phyloP scores from a whole-genome alignment of 2,113 vertebrate species.

The Gopherus flavomarginatus region DNA sequence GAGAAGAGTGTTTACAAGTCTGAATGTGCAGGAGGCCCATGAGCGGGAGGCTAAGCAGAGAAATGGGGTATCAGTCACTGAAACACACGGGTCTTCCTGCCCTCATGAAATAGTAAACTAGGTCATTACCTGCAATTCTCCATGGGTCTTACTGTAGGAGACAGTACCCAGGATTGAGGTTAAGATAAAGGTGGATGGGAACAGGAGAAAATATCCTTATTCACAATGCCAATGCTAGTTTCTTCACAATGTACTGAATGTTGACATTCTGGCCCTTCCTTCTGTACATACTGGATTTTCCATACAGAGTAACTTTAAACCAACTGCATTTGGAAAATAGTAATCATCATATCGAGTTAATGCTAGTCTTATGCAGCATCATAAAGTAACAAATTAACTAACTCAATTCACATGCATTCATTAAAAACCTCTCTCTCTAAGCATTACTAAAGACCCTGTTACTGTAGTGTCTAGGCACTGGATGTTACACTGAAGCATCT shows the following conservation, averaged over 20 bases:
- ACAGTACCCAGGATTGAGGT: not conserved
- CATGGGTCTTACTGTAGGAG: not conserved
- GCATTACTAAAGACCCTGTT: not conserved
- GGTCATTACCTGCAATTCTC: not conserved
- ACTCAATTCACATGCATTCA: not conserved
- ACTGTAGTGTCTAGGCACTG: not conserved
- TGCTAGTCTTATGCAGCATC: not conserved
- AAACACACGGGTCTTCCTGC: not conserved
- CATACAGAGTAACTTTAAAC: not conserved
- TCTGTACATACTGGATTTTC: not conserved
- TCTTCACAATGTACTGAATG: not conserved
- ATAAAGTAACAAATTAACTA: not conserved
- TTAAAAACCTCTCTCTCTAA: not conserved
- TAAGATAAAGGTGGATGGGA: not conserved
- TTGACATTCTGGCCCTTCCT: not conserved
- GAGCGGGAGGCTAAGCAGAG: not conserved
- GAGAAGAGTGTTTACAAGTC: not conserved
- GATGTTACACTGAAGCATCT: not conserved
- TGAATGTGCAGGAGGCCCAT: accelerated
- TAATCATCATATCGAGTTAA: accelerated
- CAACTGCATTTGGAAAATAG: not conserved
- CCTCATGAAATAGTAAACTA: not conserved
- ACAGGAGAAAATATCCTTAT: not conserved
- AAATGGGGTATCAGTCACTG: not conserved
- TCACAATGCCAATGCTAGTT: not conserved